A percentile compares a stretch with the other conserved stretches of the same genome.
phyloP scores from a whole-genome alignment of 2,797 vertebrate species.

The Spatula versicolor region DNA sequence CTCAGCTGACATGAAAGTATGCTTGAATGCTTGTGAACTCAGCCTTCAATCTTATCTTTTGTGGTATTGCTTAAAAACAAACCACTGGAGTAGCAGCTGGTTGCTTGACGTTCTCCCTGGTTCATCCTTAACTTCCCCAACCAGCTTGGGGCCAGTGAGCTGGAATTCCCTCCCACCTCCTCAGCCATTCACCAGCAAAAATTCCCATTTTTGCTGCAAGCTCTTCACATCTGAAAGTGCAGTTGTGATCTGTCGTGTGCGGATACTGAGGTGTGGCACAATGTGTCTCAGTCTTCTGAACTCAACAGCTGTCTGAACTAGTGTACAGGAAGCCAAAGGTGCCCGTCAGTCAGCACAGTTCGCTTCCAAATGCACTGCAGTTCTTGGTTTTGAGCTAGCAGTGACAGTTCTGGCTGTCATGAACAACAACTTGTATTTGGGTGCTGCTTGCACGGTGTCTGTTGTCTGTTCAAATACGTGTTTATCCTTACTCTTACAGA shows the following conservation, averaged over 20 bases:
- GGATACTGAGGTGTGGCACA: background rate
- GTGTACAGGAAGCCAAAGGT: background rate
- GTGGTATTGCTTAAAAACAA: background rate
- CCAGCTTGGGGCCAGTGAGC: background rate
- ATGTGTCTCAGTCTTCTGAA: background rate
- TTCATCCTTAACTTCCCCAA: background rate
- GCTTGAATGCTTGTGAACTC: background rate
- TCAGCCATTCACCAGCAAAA: background rate
- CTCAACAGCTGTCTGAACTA: background rate
- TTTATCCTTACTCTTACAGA: conserved; percentile 76
- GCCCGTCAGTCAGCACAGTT: accelerated
- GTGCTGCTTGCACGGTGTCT: background rate
- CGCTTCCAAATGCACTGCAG: background rate
- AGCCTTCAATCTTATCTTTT: background rate
- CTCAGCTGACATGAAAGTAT: background rate
- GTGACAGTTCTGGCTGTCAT: background rate
- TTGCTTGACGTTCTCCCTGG: background rate
- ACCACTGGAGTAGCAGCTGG: background rate
- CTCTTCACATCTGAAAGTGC: background rate
- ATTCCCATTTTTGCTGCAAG: background rate
- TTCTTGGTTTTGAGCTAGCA: background rate
- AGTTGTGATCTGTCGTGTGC: background rate
- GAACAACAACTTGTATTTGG: background rate
- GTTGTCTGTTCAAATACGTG: background rate
- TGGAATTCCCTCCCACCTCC: background rate